These are phyloP conservation scores for Telenomus remus DNA, from an alignment of 1,140 invertebrate species.

Conservation along the genomic window DNA sequence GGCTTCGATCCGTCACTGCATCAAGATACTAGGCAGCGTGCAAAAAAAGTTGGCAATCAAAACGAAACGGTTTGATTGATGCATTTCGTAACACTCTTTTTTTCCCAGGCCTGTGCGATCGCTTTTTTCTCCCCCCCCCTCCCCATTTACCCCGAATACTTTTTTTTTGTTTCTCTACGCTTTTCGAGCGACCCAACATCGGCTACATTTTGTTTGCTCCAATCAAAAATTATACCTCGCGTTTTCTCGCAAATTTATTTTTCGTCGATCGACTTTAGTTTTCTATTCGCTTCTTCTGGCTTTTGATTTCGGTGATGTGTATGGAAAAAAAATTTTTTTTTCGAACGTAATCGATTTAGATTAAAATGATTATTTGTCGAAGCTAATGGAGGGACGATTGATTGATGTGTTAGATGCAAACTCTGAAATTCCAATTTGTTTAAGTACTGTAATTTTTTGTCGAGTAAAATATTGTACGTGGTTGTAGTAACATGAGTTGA, in stretches of 20 bases:
- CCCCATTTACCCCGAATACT: too few relatives aligned
- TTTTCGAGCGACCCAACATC: not conserved
- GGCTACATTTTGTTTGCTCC: conserved; percentile 27
- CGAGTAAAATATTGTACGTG: conserved; percentile 7
- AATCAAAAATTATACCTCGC: conserved; percentile 30
- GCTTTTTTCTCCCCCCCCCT: conserved; percentile 5
- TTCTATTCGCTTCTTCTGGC: conserved; percentile 4
- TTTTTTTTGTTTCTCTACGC: not conserved
- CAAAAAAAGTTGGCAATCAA: conserved; percentile 48
- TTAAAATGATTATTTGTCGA: not conserved
- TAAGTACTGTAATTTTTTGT: conserved; percentile 17
- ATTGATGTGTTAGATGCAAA: conserved; percentile 14
- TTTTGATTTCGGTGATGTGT: conserved; percentile 1
- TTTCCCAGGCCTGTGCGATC: conserved; percentile 11
- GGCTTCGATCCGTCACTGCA: conserved; percentile 55
- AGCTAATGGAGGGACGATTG: conserved; percentile 10
- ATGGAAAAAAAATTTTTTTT: not conserved
- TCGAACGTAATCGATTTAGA: not conserved
- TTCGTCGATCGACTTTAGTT: conserved; percentile 3
- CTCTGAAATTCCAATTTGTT: conserved; percentile 11
- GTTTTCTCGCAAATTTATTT: conserved; percentile 6
- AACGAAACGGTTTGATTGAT: conserved; percentile 52
- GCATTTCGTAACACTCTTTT: conserved; percentile 41
- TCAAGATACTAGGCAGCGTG: conserved; percentile 35
- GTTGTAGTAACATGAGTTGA: not conserved